Evolutionary conservation across 37 sponge, comb jelly and placozoan genomes (phyloP).

Genomic region (Hexactinellida sp.): DNA sequence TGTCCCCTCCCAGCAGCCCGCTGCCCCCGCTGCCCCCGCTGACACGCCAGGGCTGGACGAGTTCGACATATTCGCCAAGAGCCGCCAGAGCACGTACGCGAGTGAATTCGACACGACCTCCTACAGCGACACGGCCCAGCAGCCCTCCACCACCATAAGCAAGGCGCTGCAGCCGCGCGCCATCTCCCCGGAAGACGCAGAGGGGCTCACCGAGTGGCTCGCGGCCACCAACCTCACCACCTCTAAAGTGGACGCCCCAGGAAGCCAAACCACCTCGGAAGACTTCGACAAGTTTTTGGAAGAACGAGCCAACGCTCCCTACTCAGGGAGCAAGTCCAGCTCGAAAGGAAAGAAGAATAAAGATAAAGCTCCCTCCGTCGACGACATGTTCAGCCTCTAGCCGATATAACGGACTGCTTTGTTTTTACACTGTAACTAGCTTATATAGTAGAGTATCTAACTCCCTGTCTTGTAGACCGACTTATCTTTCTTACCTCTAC

Average conservation of each 20-base stretch:
- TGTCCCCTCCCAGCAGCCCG: background rate
- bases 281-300: background rate
- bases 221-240: background rate
- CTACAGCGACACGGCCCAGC: background rate
- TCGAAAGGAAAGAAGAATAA: background rate
- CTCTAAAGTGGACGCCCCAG: background rate
- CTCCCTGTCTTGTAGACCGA: background rate
- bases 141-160: background rate
- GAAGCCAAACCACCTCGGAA: background rate
- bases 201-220: background rate
- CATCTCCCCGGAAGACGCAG: background rate
- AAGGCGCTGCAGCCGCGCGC: background rate
- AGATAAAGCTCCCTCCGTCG: background rate
- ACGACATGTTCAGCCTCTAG: constrained; percentile 11
- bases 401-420: background rate
- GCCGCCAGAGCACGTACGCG: constrained; percentile 20
- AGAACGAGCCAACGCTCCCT: background rate
- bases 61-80: constrained; percentile 96
- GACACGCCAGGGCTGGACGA: constrained; percentile 32
- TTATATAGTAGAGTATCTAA: background rate
- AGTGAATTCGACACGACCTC: background rate
- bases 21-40: background rate
- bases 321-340: background rate
- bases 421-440: background rate
- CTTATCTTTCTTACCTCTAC: background rate